Conservation (phyloP, 2,797 vertebrate genomes). For the Tauraco hartlaubi region DNA sequence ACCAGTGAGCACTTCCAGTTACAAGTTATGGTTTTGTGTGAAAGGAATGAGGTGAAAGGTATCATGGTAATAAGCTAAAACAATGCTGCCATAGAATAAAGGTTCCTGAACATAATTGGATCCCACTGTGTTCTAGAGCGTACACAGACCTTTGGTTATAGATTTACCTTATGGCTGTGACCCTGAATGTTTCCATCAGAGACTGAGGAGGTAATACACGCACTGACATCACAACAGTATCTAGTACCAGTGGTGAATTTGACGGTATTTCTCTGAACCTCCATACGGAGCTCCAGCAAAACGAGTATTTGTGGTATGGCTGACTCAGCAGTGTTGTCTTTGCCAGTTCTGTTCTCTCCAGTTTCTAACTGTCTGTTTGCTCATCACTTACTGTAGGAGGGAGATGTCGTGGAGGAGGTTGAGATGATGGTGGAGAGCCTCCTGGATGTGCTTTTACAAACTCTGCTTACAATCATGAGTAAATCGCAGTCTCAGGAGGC, state of each 20-base stretch:
- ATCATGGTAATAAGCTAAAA: background rate
- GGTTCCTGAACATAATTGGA: background rate
- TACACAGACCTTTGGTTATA: constrained; percentile 8
- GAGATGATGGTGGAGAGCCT: constrained; percentile 99
- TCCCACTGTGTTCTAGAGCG: background rate
- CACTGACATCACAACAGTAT: background rate
- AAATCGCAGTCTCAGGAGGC: constrained; percentile 99
- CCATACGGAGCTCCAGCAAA: background rate
- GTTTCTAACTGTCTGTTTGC: constrained; percentile 67
- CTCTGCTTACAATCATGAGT: constrained; percentile 99
- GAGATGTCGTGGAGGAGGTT: constrained; percentile 96
- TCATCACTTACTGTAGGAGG: constrained; percentile 86
- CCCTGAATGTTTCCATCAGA: background rate
- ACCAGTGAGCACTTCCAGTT: background rate
- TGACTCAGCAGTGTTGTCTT: background rate
- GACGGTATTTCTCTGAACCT: background rate
- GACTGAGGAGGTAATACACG: background rate
- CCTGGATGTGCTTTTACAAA: constrained; percentile 98
- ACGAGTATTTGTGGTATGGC: background rate
- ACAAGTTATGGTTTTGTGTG: background rate
- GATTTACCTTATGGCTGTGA: constrained; percentile 4
- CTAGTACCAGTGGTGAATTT: background rate
- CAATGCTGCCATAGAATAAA: background rate
- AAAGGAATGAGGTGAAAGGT: background rate
- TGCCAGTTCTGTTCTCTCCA: background rate